These are phyloP conservation scores for Andrena fulva DNA, from an alignment of 2,888 invertebrate species.

Conservation along the genomic window DNA sequence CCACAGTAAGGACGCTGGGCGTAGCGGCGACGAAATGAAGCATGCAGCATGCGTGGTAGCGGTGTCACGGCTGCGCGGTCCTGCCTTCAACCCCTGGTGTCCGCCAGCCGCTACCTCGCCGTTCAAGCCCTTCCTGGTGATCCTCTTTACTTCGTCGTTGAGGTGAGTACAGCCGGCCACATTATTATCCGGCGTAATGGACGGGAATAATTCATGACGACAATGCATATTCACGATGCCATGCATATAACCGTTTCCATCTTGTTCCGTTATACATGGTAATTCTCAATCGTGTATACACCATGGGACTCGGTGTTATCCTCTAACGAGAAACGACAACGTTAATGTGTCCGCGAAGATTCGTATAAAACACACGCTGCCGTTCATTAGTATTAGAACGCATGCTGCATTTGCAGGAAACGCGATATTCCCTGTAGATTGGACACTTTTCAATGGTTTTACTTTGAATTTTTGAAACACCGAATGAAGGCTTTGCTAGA, in stretches of 20 bases:
- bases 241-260: slow-evolving; percentile 41
- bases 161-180: slow-evolving; percentile 74
- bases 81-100: slow-evolving; percentile 85
- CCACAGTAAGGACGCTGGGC: slow-evolving; percentile 84
- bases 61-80: slow-evolving; percentile 85
- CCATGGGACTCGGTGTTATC: slow-evolving; percentile 36
- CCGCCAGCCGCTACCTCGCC: slow-evolving; percentile 85
- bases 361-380: not conserved
- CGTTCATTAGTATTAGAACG: too few species aligned
- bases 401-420: too few species aligned
- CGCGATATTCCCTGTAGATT: too few species aligned
- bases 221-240: slow-evolving; percentile 49
- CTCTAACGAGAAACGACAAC: slow-evolving; percentile 39
- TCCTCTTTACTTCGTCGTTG: slow-evolving; percentile 86
- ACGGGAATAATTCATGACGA: slow-evolving; percentile 47
- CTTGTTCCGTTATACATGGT: slow-evolving; percentile 44
- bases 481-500: too few species aligned
- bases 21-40: slow-evolving; percentile 85
- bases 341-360: not conserved
- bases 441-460: too few species aligned
- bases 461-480: too few species aligned
- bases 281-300: slow-evolving; percentile 38
- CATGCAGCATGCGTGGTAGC: slow-evolving; percentile 85
- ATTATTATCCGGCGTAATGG: slow-evolving; percentile 16
- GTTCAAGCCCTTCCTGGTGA: slow-evolving; percentile 85